Base-by-base conservation (phyloP, 2,888 invertebrate genomes). In the Clistopyga incitator region DNA sequence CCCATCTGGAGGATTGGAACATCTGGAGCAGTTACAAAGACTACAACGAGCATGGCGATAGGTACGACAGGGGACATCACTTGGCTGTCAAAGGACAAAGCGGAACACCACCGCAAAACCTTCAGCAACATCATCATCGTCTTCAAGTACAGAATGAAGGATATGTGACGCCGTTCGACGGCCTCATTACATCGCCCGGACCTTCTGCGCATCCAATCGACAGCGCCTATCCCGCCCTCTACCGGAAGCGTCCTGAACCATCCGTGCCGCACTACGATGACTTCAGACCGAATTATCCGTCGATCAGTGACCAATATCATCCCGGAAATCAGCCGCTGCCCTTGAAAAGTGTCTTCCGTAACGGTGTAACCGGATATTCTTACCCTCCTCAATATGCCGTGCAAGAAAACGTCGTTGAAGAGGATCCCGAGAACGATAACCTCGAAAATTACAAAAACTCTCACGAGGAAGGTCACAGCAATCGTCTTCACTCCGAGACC, bases 371-470 rank as follows among this genome's bases (percentile, higher is more conserved):
- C 29, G 87, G 82, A 38, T 90, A 88, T 42, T 86, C 87, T 2
- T 86, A 87, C 84, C 88, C 86, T 1, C 88, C 88, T 0, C 87
- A 88, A 52, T 82, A 86, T 76, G 68, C 78, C 34, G 81, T 84
- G 3, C 77, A 81, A 42, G 54, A 81, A 61, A 85, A 85, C 59
- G 52, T 84, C 10, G 71, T 85, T 10, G 80, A 86, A 6, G 82
- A 85, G 18, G 38, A 70, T 6, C 79, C 76, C 0, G 76, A 29
- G 29, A 2, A 84, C 3, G 50, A 77, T 42, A 61, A 79, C 18
- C 50, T 74, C 13, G 79, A 80, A 15, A 81, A 94, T 8, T 93
- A 94, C 2, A 94, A 94, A 84, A 93, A 94, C 88, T 93, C 94
- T 0, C 94, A 94, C 84, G 94, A 94, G 6, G 87, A 91, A 23